These are phyloP conservation scores for Cerastis rubricosa DNA, from an alignment of 2,888 invertebrate species.

Conservation along the genomic window DNA sequence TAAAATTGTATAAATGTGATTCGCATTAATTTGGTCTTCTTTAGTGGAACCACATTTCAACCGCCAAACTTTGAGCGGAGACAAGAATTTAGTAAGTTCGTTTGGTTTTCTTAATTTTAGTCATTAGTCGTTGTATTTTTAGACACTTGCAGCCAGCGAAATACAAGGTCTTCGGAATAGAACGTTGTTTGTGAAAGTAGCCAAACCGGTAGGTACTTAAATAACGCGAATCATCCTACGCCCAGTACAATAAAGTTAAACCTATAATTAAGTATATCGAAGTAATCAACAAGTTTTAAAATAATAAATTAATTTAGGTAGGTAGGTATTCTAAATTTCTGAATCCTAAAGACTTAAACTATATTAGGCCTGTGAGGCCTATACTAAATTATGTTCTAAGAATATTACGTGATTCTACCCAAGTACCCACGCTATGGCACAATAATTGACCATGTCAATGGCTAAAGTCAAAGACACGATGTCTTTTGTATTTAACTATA, in stretches of 20 bases:
- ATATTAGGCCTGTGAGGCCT: not conserved
- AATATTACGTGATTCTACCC: constrained; percentile 42
- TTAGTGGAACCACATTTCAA: not conserved
- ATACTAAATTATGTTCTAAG: constrained; percentile 1
- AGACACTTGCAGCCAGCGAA: not conserved
- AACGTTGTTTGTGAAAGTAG: constrained; percentile 37
- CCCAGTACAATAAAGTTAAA: not conserved
- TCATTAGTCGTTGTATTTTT: not conserved
- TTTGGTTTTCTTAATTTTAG: not conserved
- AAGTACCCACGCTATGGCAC: constrained; percentile 15
- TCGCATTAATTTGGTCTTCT: not conserved
- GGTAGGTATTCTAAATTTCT: no score
- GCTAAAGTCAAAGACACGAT: not conserved
- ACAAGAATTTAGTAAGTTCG: not conserved
- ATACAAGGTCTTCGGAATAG: constrained; percentile 3
- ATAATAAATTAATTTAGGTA: not conserved
- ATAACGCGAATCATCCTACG: constrained; percentile 1
- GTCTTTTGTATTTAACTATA: constrained; percentile 3
- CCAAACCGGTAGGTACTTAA: not conserved
- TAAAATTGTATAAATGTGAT: not conserved
- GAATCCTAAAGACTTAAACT: no score
- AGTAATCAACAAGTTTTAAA: not conserved
- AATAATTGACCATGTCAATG: not conserved
- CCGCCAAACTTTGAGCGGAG: not conserved
- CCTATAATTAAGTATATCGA: not conserved